Evolutionary conservation across 2,888 invertebrate species (phyloP).

Genomic region (Dynastes hyllus): DNA sequence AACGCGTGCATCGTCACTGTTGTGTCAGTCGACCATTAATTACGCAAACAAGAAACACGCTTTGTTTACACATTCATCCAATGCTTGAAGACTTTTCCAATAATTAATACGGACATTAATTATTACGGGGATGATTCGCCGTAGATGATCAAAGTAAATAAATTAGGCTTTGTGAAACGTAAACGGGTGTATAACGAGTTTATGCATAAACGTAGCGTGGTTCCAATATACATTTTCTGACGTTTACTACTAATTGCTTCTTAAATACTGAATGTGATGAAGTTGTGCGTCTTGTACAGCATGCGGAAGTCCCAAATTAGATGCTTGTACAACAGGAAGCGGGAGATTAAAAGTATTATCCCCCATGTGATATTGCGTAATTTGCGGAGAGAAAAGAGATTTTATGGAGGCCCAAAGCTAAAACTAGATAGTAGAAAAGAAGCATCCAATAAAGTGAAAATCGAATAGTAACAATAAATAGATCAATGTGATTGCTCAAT

Average conservation of each 20-base stretch:
- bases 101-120: slow-evolving; percentile 4
- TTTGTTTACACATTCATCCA: not conserved
- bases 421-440: too few species aligned
- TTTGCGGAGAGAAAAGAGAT: too few species aligned
- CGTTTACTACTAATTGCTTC: not conserved
- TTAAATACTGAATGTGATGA: not conserved
- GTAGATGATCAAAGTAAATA: slow-evolving; percentile 1
- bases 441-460: too few species aligned
- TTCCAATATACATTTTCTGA: not conserved
- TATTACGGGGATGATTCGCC: not conserved
- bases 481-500: too few species aligned
- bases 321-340: too few species aligned
- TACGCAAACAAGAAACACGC: not conserved
- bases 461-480: too few species aligned
- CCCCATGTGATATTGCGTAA: too few species aligned
- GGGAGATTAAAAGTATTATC: too few species aligned
- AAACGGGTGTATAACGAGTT: not conserved
- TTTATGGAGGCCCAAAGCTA: too few species aligned
- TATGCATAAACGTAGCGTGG: not conserved
- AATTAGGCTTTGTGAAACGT: not conserved
- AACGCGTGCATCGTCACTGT: not conserved
- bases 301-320: too few species aligned
- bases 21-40: not conserved
- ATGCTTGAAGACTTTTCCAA: not conserved
- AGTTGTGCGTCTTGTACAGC: too few species aligned